Percentiles rank a stretch among this genome's conserved stretches.
phyloP scores from a whole-genome alignment of 1,140 invertebrate species.

The Protaetia brevitarsis region DNA sequence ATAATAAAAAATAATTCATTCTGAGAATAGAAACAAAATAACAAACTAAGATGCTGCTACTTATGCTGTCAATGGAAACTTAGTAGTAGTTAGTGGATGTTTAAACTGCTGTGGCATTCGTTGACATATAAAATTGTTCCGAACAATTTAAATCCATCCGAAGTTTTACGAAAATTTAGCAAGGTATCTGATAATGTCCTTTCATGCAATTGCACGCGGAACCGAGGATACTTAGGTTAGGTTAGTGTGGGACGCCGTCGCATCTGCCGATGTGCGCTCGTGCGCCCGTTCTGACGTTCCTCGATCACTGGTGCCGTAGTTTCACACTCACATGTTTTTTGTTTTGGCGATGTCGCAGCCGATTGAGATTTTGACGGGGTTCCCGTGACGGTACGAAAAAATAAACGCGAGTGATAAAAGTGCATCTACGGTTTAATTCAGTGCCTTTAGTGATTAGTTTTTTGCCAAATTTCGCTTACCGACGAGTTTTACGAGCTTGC shows the following conservation, averaged over 20 bases:
- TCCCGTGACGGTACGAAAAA: neutral
- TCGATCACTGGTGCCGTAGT: conserved; percentile 1
- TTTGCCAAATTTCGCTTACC: neutral
- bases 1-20: too few species aligned
- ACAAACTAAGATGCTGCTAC: too few species aligned
- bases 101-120: too few species aligned
- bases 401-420: neutral
- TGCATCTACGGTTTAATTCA: neutral
- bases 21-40: too few species aligned
- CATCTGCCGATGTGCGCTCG: neutral
- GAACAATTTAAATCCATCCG: neutral
- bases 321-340: conserved; percentile 15
- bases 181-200: neutral
- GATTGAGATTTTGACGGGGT: neutral
- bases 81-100: too few species aligned
- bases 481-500: too few species aligned
- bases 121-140: too few species aligned
- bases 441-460: neutral
- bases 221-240: conserved; percentile 29
- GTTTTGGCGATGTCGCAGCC: neutral
- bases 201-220: conserved; percentile 21
- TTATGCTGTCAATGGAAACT: too few species aligned
- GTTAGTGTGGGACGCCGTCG: conserved; percentile 27
- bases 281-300: neutral
- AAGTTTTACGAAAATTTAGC: neutral